These are phyloP conservation scores for Zaprionus inermis DNA, from an alignment of 1,140 invertebrate genomes.

Conservation along the genomic window DNA sequence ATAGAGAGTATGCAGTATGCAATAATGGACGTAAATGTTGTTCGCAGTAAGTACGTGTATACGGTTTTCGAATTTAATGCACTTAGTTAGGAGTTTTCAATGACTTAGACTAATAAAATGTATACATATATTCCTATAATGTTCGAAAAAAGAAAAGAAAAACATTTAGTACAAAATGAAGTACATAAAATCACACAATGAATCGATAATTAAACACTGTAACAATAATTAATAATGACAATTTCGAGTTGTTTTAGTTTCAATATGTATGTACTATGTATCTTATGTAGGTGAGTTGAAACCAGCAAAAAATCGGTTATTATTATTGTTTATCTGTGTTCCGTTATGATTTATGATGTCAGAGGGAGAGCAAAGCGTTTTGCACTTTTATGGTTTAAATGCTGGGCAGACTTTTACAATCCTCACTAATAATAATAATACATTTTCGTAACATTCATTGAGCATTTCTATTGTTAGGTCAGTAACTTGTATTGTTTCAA, in stretches of 20 bases:
- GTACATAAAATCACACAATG: constrained; percentile 40
- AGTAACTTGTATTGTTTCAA: constrained; percentile 43
- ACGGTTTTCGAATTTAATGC: constrained; percentile 75
- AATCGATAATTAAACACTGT: constrained; percentile 29
- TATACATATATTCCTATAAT: constrained; percentile 81
- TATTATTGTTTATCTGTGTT: constrained; percentile 2
- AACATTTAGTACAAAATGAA: constrained; percentile 69
- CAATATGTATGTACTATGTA: constrained; percentile 26
- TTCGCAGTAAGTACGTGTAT: constrained; percentile 45
- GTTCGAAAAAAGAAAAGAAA: constrained; percentile 52
- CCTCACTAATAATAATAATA: constrained; percentile 19
- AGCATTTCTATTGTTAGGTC: constrained; percentile 59
- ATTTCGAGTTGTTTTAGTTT: constrained; percentile 48
- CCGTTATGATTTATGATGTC: constrained; percentile 12
- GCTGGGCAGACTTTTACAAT: constrained; percentile 63
- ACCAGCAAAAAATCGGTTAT: constrained; percentile 30
- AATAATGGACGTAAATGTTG: constrained; percentile 69
- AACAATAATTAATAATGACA: constrained; percentile 52
- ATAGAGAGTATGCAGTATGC: constrained; percentile 21
- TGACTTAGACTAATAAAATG: constrained; percentile 76
- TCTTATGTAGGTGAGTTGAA: constrained; percentile 45
- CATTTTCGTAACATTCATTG: constrained; percentile 39
- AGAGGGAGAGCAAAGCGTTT: constrained; percentile 64
- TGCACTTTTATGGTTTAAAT: constrained; percentile 64
- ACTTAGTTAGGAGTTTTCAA: constrained; percentile 60